Conservation (phyloP, 2,797 vertebrate species). For the Girardinus metallicus region DNA sequence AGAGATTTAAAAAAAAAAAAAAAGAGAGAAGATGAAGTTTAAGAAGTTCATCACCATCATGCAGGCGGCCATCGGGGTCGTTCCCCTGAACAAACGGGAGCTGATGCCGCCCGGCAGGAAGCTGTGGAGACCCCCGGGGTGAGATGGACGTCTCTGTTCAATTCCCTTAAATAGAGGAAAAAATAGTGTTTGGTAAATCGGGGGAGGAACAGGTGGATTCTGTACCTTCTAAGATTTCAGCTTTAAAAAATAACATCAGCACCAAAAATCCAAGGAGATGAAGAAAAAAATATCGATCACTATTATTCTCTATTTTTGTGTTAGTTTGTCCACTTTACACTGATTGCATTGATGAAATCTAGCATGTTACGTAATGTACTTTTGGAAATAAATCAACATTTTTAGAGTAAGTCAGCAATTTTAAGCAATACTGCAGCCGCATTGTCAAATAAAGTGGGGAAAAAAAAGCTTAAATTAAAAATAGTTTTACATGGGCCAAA, state of each 20-base stretch:
- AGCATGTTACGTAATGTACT: no score
- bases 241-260: no score
- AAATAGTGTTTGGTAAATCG: not conserved
- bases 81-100: slow-evolving; percentile 94
- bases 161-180: not conserved
- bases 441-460: not conserved
- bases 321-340: no score
- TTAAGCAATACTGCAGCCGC: not conserved
- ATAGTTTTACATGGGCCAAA: no score
- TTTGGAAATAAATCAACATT: no score
- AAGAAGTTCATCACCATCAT: slow-evolving; percentile 96
- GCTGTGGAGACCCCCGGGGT: slow-evolving; percentile 92
- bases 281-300: not conserved
- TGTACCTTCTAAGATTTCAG: not conserved
- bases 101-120: slow-evolving; percentile 90
- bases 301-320: no score
- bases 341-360: no score
- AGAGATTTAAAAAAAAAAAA: slow-evolving; percentile 1
- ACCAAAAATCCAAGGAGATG: not conserved
- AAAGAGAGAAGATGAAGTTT: slow-evolving; percentile 88
- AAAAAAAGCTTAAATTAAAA: no score
- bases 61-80: slow-evolving; percentile 91
- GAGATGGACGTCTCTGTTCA: slow-evolving; percentile 74
- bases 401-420: not conserved
- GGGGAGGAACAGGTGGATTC: slow-evolving; percentile 6